Base-by-base conservation (phyloP, 2,888 invertebrate species). In the Emmelina monodactyla region DNA sequence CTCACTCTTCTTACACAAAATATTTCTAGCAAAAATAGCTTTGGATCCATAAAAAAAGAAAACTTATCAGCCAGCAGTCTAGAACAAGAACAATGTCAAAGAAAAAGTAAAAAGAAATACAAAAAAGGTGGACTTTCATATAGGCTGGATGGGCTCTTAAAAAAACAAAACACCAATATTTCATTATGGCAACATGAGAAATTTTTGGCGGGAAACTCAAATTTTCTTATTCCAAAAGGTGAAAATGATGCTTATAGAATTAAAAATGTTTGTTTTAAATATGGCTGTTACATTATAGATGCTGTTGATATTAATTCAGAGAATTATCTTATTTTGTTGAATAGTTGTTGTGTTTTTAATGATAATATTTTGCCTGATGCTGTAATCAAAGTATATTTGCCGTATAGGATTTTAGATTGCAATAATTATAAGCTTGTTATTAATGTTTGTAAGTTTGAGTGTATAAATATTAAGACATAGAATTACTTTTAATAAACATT, bases 181-280 rank as follows among this genome's bases (percentile, higher is more conserved):
- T 70, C 71, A 16, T 58, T 84, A 34, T 83, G 83, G 83, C 69
- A 80, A 53, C 83, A 84, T 46, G 83, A 84, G 51, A 55, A 62
- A 38, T 83, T 62, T 55, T 54, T 80, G 41, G 82, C 79, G 1
- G 62, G 55, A 43, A 67, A 64, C 49, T 68, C 78, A 7, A 69
- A 62, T 44, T 72, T 78, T 46, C 43, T 69, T 1, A 59, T 76
- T 13, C 72, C 76, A 0, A 73, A 65, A 53, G 58, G 50, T 35
- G 60, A 65, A 33, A 49, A 55, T 44, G 15, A 48, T 14, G 39
- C 54, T 12, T 72, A 69, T 41, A 51, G 53, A 37, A 62, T 78
- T 42, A 42, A 53, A 50, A 67, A 58, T 39, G 41, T 61, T 1
- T 15, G 46, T 39, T 59, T 58, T 12, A 60, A 67, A 47, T 72